Conservation (phyloP, 2,888 invertebrate genomes). For the Steromphala cineraria region DNA sequence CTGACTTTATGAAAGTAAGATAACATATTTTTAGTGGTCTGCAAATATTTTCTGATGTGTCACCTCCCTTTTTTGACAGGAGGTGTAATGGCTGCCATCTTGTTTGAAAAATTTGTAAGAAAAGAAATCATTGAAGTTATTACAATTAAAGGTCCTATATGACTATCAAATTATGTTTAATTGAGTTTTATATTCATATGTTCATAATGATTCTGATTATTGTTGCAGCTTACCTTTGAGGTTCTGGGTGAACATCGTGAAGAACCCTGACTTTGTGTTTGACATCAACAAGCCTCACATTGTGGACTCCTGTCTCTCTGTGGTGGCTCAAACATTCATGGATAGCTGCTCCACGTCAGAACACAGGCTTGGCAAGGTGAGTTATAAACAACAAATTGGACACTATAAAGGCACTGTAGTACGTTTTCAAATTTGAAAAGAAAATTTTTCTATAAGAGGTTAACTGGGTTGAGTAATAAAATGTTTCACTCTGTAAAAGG, state of each 20-base stretch:
- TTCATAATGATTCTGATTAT: background rate
- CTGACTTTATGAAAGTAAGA: too few relatives aligned
- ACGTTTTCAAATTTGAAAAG: too few relatives aligned
- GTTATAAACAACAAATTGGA: background rate
- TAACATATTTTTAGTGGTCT: too few relatives aligned
- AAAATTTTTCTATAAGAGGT: too few relatives aligned
- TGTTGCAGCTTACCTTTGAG: conserved; percentile 79
- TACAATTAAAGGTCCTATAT: background rate
- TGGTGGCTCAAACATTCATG: conserved; percentile 99
- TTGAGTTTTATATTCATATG: background rate
- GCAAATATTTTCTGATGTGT: too few relatives aligned
- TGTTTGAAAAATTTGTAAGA: background rate
- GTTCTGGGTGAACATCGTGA: conserved; percentile 99
- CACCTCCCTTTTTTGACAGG: too few relatives aligned
- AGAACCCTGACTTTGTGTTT: conserved; percentile 99
- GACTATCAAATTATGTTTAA: background rate
- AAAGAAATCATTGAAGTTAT: background rate
- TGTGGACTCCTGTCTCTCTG: conserved; percentile 98
- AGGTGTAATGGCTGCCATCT: background rate
- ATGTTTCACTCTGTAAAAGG: too few relatives aligned
- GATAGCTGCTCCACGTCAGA: conserved; percentile 99
- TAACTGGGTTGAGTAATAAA: too few relatives aligned
- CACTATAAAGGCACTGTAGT: too few relatives aligned
- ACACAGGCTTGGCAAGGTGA: conserved; percentile 92
- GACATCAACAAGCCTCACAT: conserved; percentile 98